Evolutionary conservation across 2,888 invertebrate genomes (phyloP).

Genomic region (Perizoma affinitatum): DNA sequence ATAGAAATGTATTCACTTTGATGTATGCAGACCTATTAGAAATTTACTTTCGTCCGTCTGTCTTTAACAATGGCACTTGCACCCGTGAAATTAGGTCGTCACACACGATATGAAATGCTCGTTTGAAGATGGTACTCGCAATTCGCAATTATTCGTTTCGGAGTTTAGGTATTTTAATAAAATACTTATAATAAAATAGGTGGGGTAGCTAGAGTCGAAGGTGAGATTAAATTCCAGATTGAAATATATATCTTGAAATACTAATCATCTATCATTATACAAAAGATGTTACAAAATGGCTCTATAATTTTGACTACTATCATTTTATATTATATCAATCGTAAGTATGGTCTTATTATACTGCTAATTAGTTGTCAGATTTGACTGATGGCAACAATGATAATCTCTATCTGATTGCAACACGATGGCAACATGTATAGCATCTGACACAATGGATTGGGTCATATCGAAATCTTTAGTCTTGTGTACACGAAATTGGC

Average conservation of each 20-base stretch:
- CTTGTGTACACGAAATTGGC: slow-evolving; percentile 1
- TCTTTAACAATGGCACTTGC: slow-evolving; percentile 50
- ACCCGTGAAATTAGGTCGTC: slow-evolving; percentile 56
- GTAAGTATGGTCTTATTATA: neutral
- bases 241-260: too few relatives aligned
- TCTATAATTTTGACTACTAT: slow-evolving; percentile 2
- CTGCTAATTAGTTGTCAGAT: slow-evolving; percentile 22
- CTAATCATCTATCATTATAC: too few relatives aligned
- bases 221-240: too few relatives aligned
- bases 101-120: slow-evolving; percentile 29
- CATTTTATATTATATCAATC: neutral
- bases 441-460: slow-evolving; percentile 12
- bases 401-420: slow-evolving; percentile 6
- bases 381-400: slow-evolving; percentile 18
- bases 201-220: too few relatives aligned
- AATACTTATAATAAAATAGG: too few relatives aligned
- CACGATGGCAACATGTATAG: slow-evolving; percentile 12
- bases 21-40: slow-evolving; percentile 68
- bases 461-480: slow-evolving; percentile 12
- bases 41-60: slow-evolving; percentile 65
- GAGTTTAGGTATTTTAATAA: too few relatives aligned
- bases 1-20: slow-evolving; percentile 46
- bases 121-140: slow-evolving; percentile 21
- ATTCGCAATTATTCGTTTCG: slow-evolving; percentile 1
- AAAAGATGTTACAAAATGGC: neutral